These are phyloP conservation scores for Neomorphus geoffroyi DNA, from an alignment of 2,797 vertebrate genomes.

Conservation along the genomic window DNA sequence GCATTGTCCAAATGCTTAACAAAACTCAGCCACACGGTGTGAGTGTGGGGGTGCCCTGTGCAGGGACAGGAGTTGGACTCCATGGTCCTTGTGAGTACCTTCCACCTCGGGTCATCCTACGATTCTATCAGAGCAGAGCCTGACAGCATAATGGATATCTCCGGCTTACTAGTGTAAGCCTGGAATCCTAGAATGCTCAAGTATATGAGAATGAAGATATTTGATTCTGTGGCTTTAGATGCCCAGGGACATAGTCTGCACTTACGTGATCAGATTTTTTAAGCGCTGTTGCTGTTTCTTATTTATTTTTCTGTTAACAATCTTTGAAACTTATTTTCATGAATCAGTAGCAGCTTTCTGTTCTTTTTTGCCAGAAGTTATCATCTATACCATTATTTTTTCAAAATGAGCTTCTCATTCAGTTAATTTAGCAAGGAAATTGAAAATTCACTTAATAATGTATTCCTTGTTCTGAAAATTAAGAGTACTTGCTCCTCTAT, in stretches of 20 bases:
- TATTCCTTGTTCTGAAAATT: too few relatives aligned
- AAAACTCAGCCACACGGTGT: too few relatives aligned
- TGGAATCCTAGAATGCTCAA: not conserved
- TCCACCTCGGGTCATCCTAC: too few relatives aligned
- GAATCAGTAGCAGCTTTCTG: not conserved
- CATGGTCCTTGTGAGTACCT: too few relatives aligned
- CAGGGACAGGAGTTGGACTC: too few relatives aligned
- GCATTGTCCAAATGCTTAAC: too few relatives aligned
- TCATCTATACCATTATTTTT: not conserved
- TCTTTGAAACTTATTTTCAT: not conserved
- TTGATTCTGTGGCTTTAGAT: not conserved
- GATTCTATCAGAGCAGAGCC: not conserved
- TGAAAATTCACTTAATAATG: not conserved
- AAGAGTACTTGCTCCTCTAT: not conserved
- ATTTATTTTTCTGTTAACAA: not conserved
- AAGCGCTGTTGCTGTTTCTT: not conserved
- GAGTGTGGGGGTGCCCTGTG: too few relatives aligned
- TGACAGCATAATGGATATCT: not conserved
- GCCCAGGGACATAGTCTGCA: not conserved
- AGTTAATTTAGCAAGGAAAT: not conserved
- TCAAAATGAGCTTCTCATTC: not conserved
- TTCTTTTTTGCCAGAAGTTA: not conserved
- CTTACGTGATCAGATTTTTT: not conserved
- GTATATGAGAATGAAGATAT: too few relatives aligned
- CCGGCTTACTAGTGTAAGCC: not conserved